Evolutionary conservation across 2,113 vertebrate species (phyloP).

Genomic region (Acanthisitta chloris): DNA sequence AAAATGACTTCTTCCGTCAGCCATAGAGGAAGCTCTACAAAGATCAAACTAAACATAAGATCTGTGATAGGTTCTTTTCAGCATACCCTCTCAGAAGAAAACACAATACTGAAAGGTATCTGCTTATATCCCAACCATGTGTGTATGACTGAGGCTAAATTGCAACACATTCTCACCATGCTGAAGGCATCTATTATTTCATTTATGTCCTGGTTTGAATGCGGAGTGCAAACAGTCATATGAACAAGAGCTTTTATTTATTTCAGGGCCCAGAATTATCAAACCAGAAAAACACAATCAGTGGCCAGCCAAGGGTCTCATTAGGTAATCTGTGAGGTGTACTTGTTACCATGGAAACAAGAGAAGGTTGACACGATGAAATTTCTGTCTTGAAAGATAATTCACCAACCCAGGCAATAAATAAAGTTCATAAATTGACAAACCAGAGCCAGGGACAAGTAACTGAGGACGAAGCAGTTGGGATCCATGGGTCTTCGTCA

Average conservation of each 20-base stretch:
- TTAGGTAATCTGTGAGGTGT: slow-evolving; percentile 58
- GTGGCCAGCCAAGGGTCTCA: slow-evolving; percentile 61
- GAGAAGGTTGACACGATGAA: slow-evolving; percentile 45
- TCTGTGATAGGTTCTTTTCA: neutral
- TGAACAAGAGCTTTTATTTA: slow-evolving; percentile 40
- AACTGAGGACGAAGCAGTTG: slow-evolving; percentile 13
- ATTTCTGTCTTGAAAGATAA: slow-evolving; percentile 68
- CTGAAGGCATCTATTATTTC: neutral
- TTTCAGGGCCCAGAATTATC: slow-evolving; percentile 56
- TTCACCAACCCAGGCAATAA: slow-evolving; percentile 48
- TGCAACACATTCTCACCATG: neutral
- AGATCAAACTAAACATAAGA: neutral
- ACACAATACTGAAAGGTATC: neutral
- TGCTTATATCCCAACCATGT: neutral
- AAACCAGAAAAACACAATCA: slow-evolving; percentile 60
- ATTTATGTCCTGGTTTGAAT: slow-evolving; percentile 33
- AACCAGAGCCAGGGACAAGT: slow-evolving; percentile 59
- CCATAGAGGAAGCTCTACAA: neutral
- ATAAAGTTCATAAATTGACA: slow-evolving; percentile 66
- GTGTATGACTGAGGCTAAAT: neutral
- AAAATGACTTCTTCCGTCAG: neutral
- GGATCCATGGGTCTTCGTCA: neutral
- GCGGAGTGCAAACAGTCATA: neutral
- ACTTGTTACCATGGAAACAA: slow-evolving; percentile 64
- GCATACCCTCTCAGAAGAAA: neutral